Base-by-base conservation (phyloP, 2,888 invertebrate genomes). In the Pachycephus smyrnensis region DNA sequence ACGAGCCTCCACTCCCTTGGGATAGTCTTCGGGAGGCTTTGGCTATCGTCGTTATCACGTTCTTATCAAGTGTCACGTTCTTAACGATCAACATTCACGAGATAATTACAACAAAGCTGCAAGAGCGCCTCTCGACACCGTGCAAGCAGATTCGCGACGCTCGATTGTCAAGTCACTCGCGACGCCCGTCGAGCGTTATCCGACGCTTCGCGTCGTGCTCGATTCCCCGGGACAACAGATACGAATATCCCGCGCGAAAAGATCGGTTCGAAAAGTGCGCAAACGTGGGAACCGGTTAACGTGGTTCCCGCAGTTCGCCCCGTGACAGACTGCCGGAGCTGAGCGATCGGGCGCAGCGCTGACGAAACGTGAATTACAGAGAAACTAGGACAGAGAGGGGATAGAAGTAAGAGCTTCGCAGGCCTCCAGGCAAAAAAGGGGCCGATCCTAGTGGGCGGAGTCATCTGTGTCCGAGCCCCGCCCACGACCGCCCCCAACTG, bases 231-330 rank as follows among this genome's bases (percentile, higher is more conserved):
- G 32, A 68, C 1, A 35, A 81, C 23, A 23, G 23, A 23, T 55
- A 9, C 55, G 55, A 23, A 9, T 55, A 55, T 55, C 23, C 55
- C 55, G 23, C 55, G 55, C 55, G 55, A 55, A 55, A 23, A 55
- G 55, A 23, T 55, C 55, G 9, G 23, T 23, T 55, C 75, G 71
- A 80, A 82, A 80, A 79, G 77, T 79, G 81, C 80, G 80, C 82
- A 78, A 80, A 78, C 84, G 82, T 71, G 87, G 88, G 89, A 90
- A 90, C 89, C 89, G 90, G 88, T 90, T 91, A 86, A 88, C 89
- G 91, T 91, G 89, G 90, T 91, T 90, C 90, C 90, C 89, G 91
- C 88, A 91, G 89, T 90, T 91, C 90, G 90, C 90, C 88, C 89
- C 90, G 91, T 91, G 89, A 91, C 88, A 89, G 91, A 90, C 91